These are phyloP conservation scores for Coryphaenoides rupestris DNA, from an alignment of 2,113 vertebrate genomes.

Conservation along the genomic window DNA sequence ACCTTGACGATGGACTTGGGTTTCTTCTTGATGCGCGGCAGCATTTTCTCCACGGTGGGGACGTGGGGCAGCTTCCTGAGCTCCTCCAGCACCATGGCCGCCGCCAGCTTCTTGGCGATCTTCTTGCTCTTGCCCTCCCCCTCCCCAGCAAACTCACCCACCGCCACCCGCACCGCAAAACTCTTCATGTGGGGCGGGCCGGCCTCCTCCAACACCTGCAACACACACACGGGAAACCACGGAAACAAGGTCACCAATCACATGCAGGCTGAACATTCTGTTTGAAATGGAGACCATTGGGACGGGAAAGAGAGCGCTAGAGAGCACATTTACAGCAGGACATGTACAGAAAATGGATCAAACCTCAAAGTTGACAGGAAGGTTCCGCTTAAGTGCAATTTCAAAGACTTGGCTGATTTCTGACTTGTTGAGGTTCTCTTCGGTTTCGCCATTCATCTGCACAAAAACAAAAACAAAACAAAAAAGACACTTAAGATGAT, in stretches of 20 bases:
- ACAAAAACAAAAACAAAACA: constrained; percentile 41
- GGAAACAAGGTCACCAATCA: not conserved
- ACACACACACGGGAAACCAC: constrained; percentile 54
- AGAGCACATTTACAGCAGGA: not conserved
- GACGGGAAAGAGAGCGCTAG: no score
- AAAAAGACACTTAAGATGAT: not conserved
- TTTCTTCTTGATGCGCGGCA: constrained; percentile 99
- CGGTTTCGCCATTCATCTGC: constrained; percentile 87
- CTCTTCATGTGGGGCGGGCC: constrained; percentile 98
- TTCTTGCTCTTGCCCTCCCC: constrained; percentile 99
- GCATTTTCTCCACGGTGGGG: constrained; percentile 85
- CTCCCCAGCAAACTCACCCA: constrained; percentile 90
- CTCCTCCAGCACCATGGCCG: constrained; percentile 86
- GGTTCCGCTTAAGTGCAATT: constrained; percentile 96
- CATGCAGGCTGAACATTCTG: not conserved
- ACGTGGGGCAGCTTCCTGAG: constrained; percentile 88
- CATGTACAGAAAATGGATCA: not conserved
- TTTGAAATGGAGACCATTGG: not conserved
- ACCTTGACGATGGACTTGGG: constrained; percentile 96
- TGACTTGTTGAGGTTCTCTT: constrained; percentile 98
- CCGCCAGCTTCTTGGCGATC: constrained; percentile 95
- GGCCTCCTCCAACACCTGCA: constrained; percentile 92
- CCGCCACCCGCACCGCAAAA: constrained; percentile 87
- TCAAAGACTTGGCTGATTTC: constrained; percentile 99
- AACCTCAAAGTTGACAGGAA: constrained; percentile 98